Evolutionary conservation across 2,888 invertebrate species (phyloP).

Genomic region (Melinopterus prodromus): DNA sequence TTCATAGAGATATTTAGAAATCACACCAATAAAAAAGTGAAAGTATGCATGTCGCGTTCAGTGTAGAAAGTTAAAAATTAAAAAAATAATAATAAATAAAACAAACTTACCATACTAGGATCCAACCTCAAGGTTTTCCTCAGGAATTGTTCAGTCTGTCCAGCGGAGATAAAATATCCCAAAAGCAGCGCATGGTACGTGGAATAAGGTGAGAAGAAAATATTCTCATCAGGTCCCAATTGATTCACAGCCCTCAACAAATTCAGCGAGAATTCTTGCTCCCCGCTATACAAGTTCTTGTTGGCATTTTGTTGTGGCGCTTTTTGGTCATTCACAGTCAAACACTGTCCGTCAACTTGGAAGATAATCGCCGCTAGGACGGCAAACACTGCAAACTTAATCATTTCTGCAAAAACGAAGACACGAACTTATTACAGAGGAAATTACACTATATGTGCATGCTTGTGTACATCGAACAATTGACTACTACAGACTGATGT

Average conservation of each 20-base stretch:
- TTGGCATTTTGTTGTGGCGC: slow-evolving; percentile 52
- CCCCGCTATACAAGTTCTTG: slow-evolving; percentile 65
- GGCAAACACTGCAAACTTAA: slow-evolving; percentile 54
- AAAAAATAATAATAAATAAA: slow-evolving; percentile 13
- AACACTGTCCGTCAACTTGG: slow-evolving; percentile 57
- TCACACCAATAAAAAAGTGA: slow-evolving; percentile 16
- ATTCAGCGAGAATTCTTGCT: slow-evolving; percentile 75
- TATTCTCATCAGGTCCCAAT: slow-evolving; percentile 72
- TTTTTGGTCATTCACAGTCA: slow-evolving; percentile 60
- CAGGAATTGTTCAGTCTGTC: slow-evolving; percentile 73
- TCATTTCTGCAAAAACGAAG: slow-evolving; percentile 16
- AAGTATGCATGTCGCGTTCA: neutral
- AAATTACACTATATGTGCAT: neutral
- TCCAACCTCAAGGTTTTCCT: slow-evolving; percentile 70
- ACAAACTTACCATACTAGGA: slow-evolving; percentile 63
- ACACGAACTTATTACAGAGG: neutral
- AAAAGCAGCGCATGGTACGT: slow-evolving; percentile 81
- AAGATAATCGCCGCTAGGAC: slow-evolving; percentile 44
- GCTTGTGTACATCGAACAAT: neutral
- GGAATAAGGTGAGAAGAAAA: slow-evolving; percentile 90
- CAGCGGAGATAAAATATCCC: slow-evolving; percentile 80
- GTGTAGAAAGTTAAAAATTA: slow-evolving; percentile 22
- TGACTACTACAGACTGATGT: neutral
- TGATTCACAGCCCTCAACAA: slow-evolving; percentile 74
- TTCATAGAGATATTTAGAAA: neutral